These are phyloP conservation scores for Austrofundulus limnaeus DNA, from an alignment of 2,113 vertebrate species.

Conservation along the genomic window DNA sequence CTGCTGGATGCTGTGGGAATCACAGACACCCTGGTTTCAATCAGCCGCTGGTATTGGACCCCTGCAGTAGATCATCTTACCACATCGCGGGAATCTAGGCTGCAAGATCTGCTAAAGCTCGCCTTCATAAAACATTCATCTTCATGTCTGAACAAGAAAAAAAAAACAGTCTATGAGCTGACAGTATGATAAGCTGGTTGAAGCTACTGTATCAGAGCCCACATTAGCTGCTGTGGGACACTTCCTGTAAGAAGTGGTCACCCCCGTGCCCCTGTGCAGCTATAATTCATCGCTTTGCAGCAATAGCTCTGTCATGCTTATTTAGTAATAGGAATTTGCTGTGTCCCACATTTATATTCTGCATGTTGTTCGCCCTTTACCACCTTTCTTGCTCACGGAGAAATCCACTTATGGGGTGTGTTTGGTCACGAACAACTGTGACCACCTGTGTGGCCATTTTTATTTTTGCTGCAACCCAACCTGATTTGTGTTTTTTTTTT, in stretches of 20 bases:
- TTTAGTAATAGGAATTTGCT: constrained; percentile 53
- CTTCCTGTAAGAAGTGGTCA: constrained; percentile 25
- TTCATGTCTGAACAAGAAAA: constrained; percentile 15
- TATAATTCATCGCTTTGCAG: constrained; percentile 42
- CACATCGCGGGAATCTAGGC: constrained; percentile 28
- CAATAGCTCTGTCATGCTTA: constrained; percentile 59
- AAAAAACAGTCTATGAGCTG: constrained; percentile 17
- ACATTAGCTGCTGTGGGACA: constrained; percentile 9
- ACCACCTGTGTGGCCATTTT: constrained; percentile 66
- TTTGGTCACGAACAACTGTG: constrained; percentile 53
- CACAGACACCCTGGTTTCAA: constrained; percentile 38
- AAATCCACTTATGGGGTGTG: constrained; percentile 52
- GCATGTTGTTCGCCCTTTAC: constrained; percentile 55
- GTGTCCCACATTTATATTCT: constrained; percentile 61
- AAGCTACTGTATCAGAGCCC: constrained; percentile 17
- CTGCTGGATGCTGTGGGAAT: constrained; percentile 48
- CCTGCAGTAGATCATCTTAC: constrained; percentile 56
- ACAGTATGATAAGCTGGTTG: constrained; percentile 3
- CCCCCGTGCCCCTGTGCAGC: constrained; percentile 13
- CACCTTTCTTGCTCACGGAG: constrained; percentile 37
- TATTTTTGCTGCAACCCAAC: constrained; percentile 61
- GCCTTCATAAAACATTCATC: constrained; percentile 62
- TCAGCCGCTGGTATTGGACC: constrained; percentile 34
- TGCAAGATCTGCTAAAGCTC: constrained; percentile 37
- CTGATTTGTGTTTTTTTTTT: constrained; percentile 20